These are phyloP conservation scores for Anas capensis DNA, from an alignment of 2,797 vertebrate genomes.

Conservation along the genomic window DNA sequence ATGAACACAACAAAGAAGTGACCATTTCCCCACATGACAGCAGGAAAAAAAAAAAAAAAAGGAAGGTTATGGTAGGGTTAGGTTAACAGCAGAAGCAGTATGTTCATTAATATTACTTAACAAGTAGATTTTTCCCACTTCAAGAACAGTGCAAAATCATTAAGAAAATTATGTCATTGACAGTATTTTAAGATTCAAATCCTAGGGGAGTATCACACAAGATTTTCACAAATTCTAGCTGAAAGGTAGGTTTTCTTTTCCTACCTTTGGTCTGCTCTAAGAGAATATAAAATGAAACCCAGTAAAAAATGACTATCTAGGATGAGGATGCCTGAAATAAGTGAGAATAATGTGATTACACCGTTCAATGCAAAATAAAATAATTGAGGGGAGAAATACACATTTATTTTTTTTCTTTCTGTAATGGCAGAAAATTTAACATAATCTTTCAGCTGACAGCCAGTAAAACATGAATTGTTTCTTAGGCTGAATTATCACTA, in stretches of 20 bases:
- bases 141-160: not conserved
- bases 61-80: not conserved
- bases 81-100: not conserved
- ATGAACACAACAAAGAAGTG: not conserved
- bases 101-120: not conserved
- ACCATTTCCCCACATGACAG: no score
- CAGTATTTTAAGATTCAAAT: not conserved
- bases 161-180: not conserved
- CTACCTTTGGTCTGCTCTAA: not conserved
- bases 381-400: not conserved
- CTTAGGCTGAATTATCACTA: slow-evolving; percentile 48
- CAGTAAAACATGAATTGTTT: slow-evolving; percentile 33
- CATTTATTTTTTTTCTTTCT: not conserved
- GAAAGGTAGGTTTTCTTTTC: not conserved
- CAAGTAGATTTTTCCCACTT: not conserved
- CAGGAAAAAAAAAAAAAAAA: no score
- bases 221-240: not conserved
- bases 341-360: not conserved
- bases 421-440: not conserved
- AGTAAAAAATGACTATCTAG: not conserved
- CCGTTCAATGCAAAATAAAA: not conserved
- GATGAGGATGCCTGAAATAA: not conserved
- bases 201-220: not conserved
- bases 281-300: not conserved
- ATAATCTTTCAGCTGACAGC: slow-evolving; percentile 9